phyloP scores from a whole-genome alignment of 2,888 invertebrate species.

The Metellina segmentata region DNA sequence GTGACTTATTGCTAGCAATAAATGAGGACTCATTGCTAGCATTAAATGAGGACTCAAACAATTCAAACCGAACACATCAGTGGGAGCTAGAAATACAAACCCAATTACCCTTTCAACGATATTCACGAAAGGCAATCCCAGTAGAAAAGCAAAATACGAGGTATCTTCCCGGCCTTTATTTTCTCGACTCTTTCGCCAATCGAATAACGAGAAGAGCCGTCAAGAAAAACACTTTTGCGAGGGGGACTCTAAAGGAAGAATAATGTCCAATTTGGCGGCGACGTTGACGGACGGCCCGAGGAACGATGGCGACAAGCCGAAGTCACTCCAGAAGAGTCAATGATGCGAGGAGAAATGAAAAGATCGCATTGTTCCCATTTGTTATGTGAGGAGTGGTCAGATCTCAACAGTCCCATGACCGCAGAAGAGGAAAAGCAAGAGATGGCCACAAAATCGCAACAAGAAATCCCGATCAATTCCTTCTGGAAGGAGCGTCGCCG shows the following conservation, averaged over 20 bases:
- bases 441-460: constrained; percentile 34
- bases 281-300: constrained; percentile 53
- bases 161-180: not conserved
- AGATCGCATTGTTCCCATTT: constrained; percentile 67
- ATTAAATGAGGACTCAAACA: not conserved
- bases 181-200: not conserved
- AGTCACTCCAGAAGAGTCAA: constrained; percentile 58
- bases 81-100: not conserved
- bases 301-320: constrained; percentile 21
- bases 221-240: constrained; percentile 39
- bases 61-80: not conserved
- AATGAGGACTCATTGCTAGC: not conserved
- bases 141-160: not conserved
- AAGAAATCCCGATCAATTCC: constrained; percentile 44
- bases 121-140: not conserved
- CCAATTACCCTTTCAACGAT: no score
- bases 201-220: not conserved
- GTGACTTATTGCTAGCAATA: not conserved
- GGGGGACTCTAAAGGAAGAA: not conserved
- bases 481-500: not conserved
- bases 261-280: constrained; percentile 41
- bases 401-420: constrained; percentile 27
- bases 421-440: constrained; percentile 27
- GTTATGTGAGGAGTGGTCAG: constrained; percentile 50
- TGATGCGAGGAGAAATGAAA: constrained; percentile 60